Base-by-base conservation (phyloP, 2,113 vertebrate species). In the Gasterosteus aculeatus region DNA sequence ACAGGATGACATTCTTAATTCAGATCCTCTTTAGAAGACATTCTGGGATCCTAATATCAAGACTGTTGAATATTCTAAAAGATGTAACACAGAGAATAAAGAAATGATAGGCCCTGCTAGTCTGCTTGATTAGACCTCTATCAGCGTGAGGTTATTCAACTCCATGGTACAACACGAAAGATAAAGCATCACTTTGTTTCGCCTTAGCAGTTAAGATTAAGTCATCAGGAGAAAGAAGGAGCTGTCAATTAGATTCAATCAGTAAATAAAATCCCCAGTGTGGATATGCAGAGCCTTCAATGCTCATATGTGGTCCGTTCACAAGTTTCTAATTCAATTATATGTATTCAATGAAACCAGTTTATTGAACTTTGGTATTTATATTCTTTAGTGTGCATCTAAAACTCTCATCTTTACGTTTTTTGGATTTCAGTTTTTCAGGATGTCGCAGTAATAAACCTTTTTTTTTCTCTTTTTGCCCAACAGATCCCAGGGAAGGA, bases 401-500 rank as follows among this genome's bases (percentile, higher is more conserved):
- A 66, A 66, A n/a, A 51, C 42, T 2, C 18, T 8, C 6, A 47
- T 65, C 2, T 44, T 22, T 41, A 14, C 7, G 31, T 64, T 35
- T 66, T 51, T 7, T 46, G 22, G 26, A 63, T 47, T 47, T 46
- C 7, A 5, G 10, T 10, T 26, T 18, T 54, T 31, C 3, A 29
- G 49, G 41, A 61, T 56, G 19, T 47, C n/a, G 39, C 49, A 5
- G 22, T 86, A 69, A 85, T 62, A 67, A 10, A 1, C 5, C 0
- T 22, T 0, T 22, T 4, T 63, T 26, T 72, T 42, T 60, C 31
- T 51, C 64, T 72, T 39, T 60, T 38, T 51, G 60, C 57, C 62
- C 62, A 41, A 26, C 82, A 93, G 91, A 78, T 83, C 59, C 61
- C 58, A 42, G 5, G 64, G 69, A 65, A 64, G 81, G 64, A 47